A percentile compares a stretch with the other conserved stretches of the same genome.
Evolutionary conservation across 2,797 vertebrate genomes (phyloP).

Genomic region (Lophotriccus pileatus): DNA sequence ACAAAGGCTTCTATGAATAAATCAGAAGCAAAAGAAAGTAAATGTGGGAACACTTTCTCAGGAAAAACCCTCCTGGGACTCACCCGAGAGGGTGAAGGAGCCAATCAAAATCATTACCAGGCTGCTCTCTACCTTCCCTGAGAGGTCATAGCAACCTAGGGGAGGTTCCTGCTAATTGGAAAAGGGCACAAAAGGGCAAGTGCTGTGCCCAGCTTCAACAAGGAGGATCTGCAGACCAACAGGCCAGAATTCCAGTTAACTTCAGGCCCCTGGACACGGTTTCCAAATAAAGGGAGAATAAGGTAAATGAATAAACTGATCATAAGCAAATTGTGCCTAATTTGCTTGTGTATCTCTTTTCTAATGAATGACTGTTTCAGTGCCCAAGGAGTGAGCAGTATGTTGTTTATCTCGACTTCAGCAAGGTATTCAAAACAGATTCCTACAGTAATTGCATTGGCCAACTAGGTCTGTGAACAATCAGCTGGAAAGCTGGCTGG

Average conservation of each 20-base stretch:
- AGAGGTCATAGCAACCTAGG: neutral
- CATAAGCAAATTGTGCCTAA: neutral
- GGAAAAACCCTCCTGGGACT: fast-evolving
- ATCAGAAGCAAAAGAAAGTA: neutral
- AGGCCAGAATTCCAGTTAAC: neutral
- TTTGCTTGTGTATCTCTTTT: neutral
- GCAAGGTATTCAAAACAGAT: neutral
- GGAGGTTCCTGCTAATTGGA: neutral
- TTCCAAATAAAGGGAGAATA: neutral
- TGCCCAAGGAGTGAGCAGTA: neutral
- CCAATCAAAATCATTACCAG: neutral
- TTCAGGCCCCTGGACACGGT: neutral
- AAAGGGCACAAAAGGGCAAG: neutral
- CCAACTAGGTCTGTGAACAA: neutral
- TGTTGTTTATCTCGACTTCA: neutral
- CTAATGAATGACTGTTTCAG: neutral
- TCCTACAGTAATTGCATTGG: neutral
- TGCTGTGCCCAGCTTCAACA: neutral
- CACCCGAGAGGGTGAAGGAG: neutral
- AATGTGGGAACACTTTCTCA: neutral
- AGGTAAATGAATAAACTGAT: neutral
- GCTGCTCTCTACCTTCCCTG: neutral
- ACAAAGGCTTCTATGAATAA: neutral
- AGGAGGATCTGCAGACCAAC: neutral
- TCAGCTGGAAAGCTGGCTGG: neutral